Evolutionary conservation across 2,113 vertebrate genomes (phyloP), one percentile per base, ranked within the genome.

Genomic region (Pelecanus crispus): DNA sequence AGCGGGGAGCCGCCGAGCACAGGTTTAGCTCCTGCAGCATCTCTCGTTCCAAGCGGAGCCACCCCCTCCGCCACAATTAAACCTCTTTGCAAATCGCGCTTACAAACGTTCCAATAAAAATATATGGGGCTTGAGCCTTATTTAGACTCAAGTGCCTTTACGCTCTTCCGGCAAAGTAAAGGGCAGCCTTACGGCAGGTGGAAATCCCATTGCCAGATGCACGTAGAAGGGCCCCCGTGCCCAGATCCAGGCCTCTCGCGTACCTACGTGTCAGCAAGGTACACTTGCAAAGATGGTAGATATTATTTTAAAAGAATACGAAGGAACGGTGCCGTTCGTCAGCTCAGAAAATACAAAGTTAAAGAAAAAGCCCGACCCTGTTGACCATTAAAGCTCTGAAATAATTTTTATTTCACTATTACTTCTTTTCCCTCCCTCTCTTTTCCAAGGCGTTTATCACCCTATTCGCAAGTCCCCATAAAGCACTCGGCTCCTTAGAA

Each of bases 371-470:
- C 47, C 29, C 88, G 53, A 44, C 26, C 21, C 28, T 18, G 38
- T 18, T 34, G 49, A 11, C 26, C 32, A 3, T 17, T 22, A 38
- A 55, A 95, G 68, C 71, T 6, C 24, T 52, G 24, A 45, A 40
- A 83, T 31, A 1, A 38, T 32, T 73, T 91, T 50, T 40, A 53
- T 79, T 87, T 84, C 8, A 5, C 32, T 42, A 11, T 17, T 31
- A 24, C 20, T 49, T 72, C n/a, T 24, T 18, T 29, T 6, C 0
- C 1, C 5, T 4, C 36, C 8, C 3, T 21, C n/a, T 31, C 31
- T 65, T 42, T 34, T 40, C 36, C 81, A 28, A 77, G 52, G 20
- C 5, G 31, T 32, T 75, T 28, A 18, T 45, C 49, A 13, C 61
- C 11, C 19, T 7, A 12, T 17, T 40, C 66, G 31, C 59, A n/a